Evolutionary conservation across 2,113 vertebrate species (phyloP), one percentile per base, ranked within the genome.

Genomic region (Triplophysa rosa): DNA sequence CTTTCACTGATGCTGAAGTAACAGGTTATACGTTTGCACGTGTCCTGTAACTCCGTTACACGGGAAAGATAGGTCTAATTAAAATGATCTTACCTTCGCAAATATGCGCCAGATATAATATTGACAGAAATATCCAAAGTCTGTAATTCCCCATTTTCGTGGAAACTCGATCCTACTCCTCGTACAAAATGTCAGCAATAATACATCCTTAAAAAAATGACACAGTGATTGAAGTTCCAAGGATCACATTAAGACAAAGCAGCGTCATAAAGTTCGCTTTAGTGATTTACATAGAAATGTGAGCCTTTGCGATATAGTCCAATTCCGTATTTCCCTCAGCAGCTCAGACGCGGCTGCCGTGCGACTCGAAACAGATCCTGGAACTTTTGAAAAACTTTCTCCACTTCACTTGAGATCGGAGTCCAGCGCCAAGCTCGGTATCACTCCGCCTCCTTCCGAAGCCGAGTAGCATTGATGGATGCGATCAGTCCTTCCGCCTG

Each of bases 61-160:
- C 33, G 4, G 42, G 62, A 26, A 52, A 67, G 61, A 23, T 37
- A 37, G 33, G 33, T 6, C 33, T 7, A 42, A 45, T 49, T 1
- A 26, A 67, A 37, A 19, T 9, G 7, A 52, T 65, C 89, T 89
- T 87, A 93, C 93, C 93, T 87, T 92, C 89, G 78, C 86, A 89
- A 59, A 84, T 62, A 37, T 88, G 89, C 76, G 88, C 83, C 58
- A 90, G 81, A 77, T 87, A 85, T 87, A 91, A 83, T 88, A 91
- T 82, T 73, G 87, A 85, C 86, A 93, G 80, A 85, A 92, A 91
- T 90, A 93, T 91, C 92, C 93, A 93, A 89, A 86, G 87, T 86
- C 87, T 92, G 92, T 92, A 91, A 88, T 91, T 90, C 90, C 92
- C 91, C 93, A 94, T 94, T 88, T 91, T 86, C 85, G 84, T 91